Conservation (phyloP, 2,797 vertebrate species). For the Myiothlypis coronata region DNA sequence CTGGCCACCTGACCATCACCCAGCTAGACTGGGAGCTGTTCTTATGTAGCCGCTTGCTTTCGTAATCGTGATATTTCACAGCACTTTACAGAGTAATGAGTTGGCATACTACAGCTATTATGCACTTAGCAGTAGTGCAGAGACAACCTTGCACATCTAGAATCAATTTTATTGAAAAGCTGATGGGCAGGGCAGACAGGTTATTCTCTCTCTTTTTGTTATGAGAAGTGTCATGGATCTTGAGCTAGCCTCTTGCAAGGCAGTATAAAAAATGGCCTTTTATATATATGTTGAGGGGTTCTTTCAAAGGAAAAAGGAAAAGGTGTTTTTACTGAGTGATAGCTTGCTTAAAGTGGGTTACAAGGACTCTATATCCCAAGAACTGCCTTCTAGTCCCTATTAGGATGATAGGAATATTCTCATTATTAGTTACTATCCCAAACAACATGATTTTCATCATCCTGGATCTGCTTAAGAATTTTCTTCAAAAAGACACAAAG, state of each 20-base stretch:
- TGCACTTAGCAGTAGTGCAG: not conserved
- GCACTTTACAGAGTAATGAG: conserved; percentile 44
- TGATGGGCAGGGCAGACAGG: not conserved
- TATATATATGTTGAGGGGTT: not conserved
- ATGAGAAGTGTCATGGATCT: not conserved
- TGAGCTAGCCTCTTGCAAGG: not conserved
- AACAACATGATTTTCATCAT: not conserved
- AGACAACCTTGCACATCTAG: conserved; percentile 1
- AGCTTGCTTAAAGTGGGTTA: not conserved
- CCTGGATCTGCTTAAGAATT: not conserved
- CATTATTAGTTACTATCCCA: not conserved
- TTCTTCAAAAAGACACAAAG: not conserved
- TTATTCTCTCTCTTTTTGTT: conserved; percentile 35
- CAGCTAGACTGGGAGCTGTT: conserved; percentile 5
- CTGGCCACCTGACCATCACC: not conserved
- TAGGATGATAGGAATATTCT: not conserved
- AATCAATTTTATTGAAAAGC: conserved; percentile 46
- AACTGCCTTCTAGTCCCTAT: not conserved
- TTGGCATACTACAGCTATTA: conserved; percentile 38
- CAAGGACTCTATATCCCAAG: not conserved
- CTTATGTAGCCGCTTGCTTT: conserved; percentile 43
- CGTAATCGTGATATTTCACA: not conserved
- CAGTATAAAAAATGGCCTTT: not conserved
- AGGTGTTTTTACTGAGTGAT: not conserved
- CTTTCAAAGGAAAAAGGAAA: not conserved